These are phyloP conservation scores for Ptyas mucosa DNA, from an alignment of 2,113 vertebrate genomes.

Conservation along the genomic window DNA sequence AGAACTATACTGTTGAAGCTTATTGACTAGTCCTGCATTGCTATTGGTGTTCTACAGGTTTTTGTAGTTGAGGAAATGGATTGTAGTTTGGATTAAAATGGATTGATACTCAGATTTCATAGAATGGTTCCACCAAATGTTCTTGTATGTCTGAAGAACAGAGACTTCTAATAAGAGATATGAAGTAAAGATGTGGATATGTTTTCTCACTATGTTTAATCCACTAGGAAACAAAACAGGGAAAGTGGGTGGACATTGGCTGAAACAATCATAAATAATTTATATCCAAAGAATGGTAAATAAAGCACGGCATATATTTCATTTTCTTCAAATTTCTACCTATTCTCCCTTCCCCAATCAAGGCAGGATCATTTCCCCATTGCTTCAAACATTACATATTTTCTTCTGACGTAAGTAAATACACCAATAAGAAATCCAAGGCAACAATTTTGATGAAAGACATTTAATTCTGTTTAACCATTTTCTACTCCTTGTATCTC, in stretches of 20 bases:
- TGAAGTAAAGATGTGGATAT: background rate
- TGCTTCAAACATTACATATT: background rate
- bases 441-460: background rate
- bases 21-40: background rate
- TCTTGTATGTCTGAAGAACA: background rate
- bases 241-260: background rate
- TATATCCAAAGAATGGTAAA: background rate
- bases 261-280: background rate
- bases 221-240: background rate
- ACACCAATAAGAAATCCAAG: background rate
- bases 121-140: background rate
- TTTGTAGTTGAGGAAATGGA: background rate
- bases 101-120: background rate
- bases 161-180: background rate
- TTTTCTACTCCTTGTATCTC: background rate
- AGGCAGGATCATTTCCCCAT: background rate
- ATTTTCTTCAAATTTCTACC: background rate
- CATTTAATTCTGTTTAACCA: background rate
- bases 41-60: background rate
- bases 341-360: background rate
- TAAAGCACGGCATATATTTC: background rate
- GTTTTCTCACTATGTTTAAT: background rate
- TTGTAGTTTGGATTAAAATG: background rate
- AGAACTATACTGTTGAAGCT: background rate
- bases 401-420: background rate